Evolutionary conservation across 2,113 vertebrate species (phyloP).

Genomic region (Hypocryptadius cinnamomeus): DNA sequence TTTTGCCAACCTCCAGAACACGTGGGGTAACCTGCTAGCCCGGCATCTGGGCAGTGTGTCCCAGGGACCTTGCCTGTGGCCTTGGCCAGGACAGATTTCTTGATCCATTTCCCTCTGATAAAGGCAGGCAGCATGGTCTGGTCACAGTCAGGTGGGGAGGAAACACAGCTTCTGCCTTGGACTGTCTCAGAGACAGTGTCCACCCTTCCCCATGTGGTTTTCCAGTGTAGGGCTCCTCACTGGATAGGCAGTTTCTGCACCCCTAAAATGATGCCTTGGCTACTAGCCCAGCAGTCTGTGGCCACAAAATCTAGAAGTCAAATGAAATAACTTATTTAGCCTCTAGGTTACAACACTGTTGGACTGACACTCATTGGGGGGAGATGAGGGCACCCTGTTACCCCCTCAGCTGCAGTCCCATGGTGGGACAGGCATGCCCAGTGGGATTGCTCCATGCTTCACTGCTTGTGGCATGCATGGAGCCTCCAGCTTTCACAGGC

Average conservation of each 20-base stretch:
- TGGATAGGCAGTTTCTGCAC: not conserved
- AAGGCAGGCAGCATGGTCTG: not conserved
- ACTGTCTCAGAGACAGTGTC: not conserved
- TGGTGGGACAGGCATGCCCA: not conserved
- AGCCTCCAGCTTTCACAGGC: not conserved
- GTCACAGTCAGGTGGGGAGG: rapidly evolving
- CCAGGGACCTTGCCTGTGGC: not conserved
- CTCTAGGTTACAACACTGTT: not conserved
- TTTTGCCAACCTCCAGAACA: not conserved
- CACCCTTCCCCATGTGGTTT: not conserved
- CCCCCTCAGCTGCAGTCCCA: not conserved
- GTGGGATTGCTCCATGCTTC: not conserved
- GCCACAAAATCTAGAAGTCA: not conserved
- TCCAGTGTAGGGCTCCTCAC: not conserved
- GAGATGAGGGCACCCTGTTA: not conserved
- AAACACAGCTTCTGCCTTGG: not conserved
- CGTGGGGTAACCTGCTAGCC: not conserved
- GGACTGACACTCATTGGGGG: not conserved
- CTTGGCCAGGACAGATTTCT: not conserved
- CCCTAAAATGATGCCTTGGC: not conserved
- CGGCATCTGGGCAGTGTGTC: not conserved
- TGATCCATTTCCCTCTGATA: not conserved
- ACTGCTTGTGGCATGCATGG: not conserved
- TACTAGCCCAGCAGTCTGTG: not conserved
- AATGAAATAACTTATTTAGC: not conserved